A percentile compares a stretch with the other conserved stretches of the same genome.
Conservation (phyloP, 2,888 invertebrate species). For the Caradrina clavipalpis region DNA sequence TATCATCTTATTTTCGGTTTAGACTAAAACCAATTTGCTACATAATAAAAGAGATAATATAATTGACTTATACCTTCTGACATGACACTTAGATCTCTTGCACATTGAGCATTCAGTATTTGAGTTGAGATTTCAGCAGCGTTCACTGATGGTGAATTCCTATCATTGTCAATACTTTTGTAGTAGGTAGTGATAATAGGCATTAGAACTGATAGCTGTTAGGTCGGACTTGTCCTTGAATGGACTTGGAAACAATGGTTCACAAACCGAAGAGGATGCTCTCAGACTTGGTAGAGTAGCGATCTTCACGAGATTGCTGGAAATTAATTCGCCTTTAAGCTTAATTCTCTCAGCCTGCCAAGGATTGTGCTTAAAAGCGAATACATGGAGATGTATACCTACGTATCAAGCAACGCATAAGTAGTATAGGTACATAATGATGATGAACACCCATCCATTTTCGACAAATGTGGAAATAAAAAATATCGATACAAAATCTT, state of each 20-base stretch:
- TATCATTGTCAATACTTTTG: neutral
- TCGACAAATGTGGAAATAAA: neutral
- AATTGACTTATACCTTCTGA: constrained; percentile 15
- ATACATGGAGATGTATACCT: neutral
- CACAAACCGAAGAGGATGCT: neutral
- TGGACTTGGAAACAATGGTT: neutral
- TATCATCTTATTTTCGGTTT: neutral
- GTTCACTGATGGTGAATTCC: constrained; percentile 1
- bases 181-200: neutral
- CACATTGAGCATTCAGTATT: neutral
- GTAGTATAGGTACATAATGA: neutral
- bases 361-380: neutral
- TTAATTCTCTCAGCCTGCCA: no score
- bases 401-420: neutral
- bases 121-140: neutral
- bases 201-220: neutral
- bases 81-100: neutral
- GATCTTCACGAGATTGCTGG: neutral
- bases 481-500: neutral
- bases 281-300: neutral
- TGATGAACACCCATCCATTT: neutral
- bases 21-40: constrained; percentile 3
- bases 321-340: neutral
- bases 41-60: neutral
- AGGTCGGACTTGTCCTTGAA: neutral